Evolutionary conservation across 1,140 invertebrate species (phyloP).

Genomic region (Eufriesea mexicana): DNA sequence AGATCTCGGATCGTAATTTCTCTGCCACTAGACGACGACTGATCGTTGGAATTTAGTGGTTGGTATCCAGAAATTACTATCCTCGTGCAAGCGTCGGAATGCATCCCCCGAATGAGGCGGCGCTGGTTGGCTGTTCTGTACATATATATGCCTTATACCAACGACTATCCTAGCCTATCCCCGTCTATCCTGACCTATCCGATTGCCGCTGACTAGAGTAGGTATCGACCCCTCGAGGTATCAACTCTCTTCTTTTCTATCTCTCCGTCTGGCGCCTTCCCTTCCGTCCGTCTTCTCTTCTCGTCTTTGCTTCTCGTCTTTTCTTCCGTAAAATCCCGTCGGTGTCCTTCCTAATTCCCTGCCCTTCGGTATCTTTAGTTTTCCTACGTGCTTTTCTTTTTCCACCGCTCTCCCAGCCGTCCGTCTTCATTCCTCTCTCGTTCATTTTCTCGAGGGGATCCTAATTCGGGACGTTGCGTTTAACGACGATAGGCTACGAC

Average conservation of each 20-base stretch:
- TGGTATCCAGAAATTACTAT: constrained; percentile 38
- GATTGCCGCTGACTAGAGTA: constrained; percentile 68
- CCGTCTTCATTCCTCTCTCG: constrained; percentile 14
- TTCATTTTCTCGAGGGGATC: constrained; percentile 19
- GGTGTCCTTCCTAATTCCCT: constrained; percentile 17
- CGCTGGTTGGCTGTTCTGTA: constrained; percentile 32
- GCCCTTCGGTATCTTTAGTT: background rate
- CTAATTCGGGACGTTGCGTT: constrained; percentile 45
- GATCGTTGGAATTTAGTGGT: constrained; percentile 43
- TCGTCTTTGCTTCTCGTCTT: background rate
- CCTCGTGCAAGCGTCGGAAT: constrained; percentile 27
- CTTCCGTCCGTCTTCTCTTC: background rate
- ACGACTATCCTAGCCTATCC: constrained; percentile 57
- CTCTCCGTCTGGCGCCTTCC: background rate
- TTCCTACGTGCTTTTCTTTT: background rate
- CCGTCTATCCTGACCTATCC: constrained; percentile 66
- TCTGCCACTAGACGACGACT: background rate
- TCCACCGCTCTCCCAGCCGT: background rate
- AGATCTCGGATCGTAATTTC: constrained; percentile 47
- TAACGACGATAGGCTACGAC: constrained; percentile 47
- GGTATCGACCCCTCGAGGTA: constrained; percentile 70
- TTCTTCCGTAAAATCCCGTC: constrained; percentile 28
- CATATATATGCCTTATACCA: background rate
- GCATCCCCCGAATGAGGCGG: constrained; percentile 20
- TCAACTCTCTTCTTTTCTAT: constrained; percentile 13